Evolutionary conservation across 2,888 invertebrate genomes (phyloP).

Genomic region (Drosophila imparisetae): DNA sequence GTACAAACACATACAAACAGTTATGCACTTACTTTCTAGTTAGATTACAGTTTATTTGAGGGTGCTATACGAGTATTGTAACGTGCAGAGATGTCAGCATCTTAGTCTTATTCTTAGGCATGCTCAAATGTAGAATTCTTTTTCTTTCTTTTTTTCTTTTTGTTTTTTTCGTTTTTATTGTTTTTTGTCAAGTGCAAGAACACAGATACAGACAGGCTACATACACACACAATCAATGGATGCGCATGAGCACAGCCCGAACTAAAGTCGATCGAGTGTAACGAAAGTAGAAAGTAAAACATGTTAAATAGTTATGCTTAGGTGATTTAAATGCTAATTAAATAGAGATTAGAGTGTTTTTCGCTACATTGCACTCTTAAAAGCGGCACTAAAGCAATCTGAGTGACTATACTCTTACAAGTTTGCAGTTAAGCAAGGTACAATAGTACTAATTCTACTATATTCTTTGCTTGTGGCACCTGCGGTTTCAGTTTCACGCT

Average conservation of each 20-base stretch:
- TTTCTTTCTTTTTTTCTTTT: background rate
- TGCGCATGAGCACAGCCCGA: conserved; percentile 47
- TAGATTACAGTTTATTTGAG: conserved; percentile 50
- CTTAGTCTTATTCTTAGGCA: conserved; percentile 48
- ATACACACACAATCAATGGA: conserved; percentile 37
- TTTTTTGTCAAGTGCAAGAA: conserved; percentile 53
- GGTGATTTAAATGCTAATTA: conserved; percentile 21
- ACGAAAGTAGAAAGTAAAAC: conserved; percentile 63
- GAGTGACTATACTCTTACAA: conserved; percentile 30
- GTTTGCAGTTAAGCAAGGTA: conserved; percentile 25
- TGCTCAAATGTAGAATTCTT: conserved; percentile 28
- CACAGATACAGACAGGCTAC: conserved; percentile 44
- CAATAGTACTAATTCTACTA: conserved; percentile 3
- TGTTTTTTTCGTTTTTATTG: conserved; percentile 6
- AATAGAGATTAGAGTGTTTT: conserved; percentile 18
- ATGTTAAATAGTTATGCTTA: conserved; percentile 40
- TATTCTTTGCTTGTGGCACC: conserved; percentile 28
- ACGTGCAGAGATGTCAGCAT: conserved; percentile 69
- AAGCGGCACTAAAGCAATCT: conserved; percentile 53
- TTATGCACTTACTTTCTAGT: conserved; percentile 74
- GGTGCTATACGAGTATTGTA: conserved; percentile 57
- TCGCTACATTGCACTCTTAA: conserved; percentile 29
- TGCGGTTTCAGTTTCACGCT: conserved; percentile 30
- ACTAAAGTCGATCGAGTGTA: conserved; percentile 52
- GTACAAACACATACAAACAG: conserved; percentile 33